phyloP scores from a whole-genome alignment of 2,113 vertebrate genomes.

The Sakesphorus luctuosus region DNA sequence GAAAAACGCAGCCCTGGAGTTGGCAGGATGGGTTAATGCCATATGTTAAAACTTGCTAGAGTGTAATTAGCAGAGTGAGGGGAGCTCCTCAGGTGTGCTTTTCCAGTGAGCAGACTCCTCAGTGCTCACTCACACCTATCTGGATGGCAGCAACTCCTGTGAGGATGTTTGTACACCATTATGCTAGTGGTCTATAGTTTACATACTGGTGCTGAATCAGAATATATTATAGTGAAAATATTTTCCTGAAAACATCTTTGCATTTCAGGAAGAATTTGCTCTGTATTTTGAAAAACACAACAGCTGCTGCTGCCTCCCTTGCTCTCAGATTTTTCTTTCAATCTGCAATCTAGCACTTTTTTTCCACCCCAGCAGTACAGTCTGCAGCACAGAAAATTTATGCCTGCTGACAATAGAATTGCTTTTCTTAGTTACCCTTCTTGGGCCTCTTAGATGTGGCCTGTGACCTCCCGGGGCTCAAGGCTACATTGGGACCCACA shows the following conservation, averaged over 20 bases:
- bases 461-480: neutral
- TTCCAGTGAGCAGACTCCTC: neutral
- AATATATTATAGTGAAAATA: neutral
- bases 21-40: neutral
- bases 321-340: neutral
- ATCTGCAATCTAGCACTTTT: neutral
- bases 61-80: neutral
- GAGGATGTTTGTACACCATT: neutral
- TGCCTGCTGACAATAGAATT: neutral
- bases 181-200: neutral
- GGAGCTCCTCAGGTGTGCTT: neutral
- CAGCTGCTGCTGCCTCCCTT: neutral
- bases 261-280: neutral
- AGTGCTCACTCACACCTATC: neutral
- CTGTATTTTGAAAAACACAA: neutral
- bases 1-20: neutral
- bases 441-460: neutral
- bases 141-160: accelerated
- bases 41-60: neutral
- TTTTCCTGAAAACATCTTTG: neutral
- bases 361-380: neutral
- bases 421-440: neutral
- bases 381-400: neutral
- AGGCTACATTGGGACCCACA: neutral
- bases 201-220: neutral